phyloP scores from a whole-genome alignment of 1,140 invertebrate genomes.

The Lanistes nyassanus region DNA sequence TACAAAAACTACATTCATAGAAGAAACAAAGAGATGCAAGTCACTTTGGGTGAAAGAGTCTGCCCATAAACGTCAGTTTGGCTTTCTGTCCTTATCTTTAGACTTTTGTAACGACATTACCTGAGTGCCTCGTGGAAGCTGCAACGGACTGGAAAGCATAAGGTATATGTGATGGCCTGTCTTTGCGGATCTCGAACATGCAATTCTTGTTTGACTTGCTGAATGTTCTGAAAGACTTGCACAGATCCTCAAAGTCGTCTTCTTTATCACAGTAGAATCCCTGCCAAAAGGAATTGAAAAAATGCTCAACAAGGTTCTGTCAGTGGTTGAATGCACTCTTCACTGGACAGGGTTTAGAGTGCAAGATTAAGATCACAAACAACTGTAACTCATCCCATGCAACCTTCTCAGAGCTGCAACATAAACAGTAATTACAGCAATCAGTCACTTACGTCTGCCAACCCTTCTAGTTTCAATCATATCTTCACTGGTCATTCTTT shows the following conservation, averaged over 20 bases:
- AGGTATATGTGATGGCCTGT: conserved; percentile 58
- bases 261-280: conserved; percentile 91
- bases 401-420: too few relatives aligned
- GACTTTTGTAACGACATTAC: background rate
- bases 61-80: background rate
- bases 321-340: too few relatives aligned
- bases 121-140: too few relatives aligned
- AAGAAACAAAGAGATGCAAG: too few relatives aligned
- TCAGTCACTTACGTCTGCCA: too few relatives aligned
- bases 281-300: conserved; percentile 69
- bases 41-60: background rate
- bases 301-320: background rate
- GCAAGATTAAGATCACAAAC: too few relatives aligned
- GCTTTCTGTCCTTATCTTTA: background rate
- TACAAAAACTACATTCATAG: too few relatives aligned
- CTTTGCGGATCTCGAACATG: conserved; percentile 65
- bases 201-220: conserved; percentile 48
- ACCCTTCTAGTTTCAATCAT: too few relatives aligned
- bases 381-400: too few relatives aligned
- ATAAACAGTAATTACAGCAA: too few relatives aligned
- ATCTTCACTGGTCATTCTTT: too few relatives aligned
- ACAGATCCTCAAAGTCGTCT: conserved; percentile 84
- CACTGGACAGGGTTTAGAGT: too few relatives aligned
- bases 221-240: conserved; percentile 64
- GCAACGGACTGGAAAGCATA: conserved; percentile 32